A percentile compares a stretch with the other conserved stretches of the same genome.
Evolutionary conservation across 2,113 vertebrate genomes (phyloP).

Genomic region (Panthera uncia): DNA sequence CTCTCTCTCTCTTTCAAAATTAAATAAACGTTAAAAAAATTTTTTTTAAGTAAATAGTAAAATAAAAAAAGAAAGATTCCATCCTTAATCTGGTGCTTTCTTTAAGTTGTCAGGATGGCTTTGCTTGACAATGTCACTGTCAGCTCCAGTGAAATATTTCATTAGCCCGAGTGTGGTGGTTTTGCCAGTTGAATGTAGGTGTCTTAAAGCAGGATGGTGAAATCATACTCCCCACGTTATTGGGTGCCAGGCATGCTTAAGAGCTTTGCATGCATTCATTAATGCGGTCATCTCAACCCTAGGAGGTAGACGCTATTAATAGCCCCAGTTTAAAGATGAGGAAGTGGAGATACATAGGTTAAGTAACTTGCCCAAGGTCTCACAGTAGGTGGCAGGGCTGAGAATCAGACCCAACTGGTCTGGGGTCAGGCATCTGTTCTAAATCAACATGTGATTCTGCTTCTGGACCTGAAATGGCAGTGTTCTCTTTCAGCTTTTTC

Average conservation of each 20-base stretch:
- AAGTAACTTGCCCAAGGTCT: not conserved
- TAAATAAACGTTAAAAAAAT: too few species aligned
- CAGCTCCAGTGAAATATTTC: not conserved
- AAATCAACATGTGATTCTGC: not conserved
- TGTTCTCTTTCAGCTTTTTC: not conserved
- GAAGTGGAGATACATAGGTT: constrained; percentile 35
- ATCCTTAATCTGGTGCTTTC: not conserved
- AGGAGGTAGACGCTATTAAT: constrained; percentile 14
- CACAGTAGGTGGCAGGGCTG: not conserved
- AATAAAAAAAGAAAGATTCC: not conserved
- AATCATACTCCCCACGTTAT: not conserved
- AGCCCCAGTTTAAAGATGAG: constrained; percentile 21
- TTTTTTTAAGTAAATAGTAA: not conserved
- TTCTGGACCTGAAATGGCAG: not conserved
- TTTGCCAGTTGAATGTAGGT: not conserved
- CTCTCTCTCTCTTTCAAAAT: too few species aligned
- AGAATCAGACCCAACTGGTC: not conserved
- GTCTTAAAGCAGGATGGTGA: not conserved
- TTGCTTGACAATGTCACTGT: not conserved
- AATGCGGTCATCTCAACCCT: not conserved
- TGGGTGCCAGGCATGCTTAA: not conserved
- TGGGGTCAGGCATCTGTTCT: not conserved
- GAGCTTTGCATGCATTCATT: not conserved
- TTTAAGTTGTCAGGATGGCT: not conserved
- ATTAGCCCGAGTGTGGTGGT: not conserved